Evolutionary conservation across 2,888 invertebrate genomes (phyloP), one percentile per base, ranked within the genome.

Genomic region (Cyrtodaria siliqua): DNA sequence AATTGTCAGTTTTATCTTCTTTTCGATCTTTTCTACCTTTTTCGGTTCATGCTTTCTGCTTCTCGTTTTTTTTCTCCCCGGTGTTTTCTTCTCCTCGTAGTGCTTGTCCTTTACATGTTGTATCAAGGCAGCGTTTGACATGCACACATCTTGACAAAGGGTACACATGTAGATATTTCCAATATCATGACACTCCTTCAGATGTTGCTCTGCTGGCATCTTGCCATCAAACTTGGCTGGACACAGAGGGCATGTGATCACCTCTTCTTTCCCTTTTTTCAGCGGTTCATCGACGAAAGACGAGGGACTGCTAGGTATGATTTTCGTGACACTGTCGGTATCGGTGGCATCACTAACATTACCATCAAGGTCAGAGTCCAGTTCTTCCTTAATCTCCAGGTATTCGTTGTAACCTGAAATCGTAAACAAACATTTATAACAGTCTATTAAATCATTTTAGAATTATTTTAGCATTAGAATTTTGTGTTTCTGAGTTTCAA

Each of bases 111-210:
- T 47, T 49, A 73, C 18, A 44, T 79, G 79, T 27, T 67, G 67
- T 38, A 71, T 67, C 20, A 80, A 49, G 9, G 76, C 72, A 18
- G 55, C 64, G 38, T 84, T 82, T 9, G 84, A 82, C 24, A 67
- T 79, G 60, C 84, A 84, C 16, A 84, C 55, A 27, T 80, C 70
- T 33, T 78, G 75, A 61, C 84, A 84, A 8, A 76, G 53, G 0
- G 72, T 61, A 40, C 84, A 84, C 24, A 75, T 63, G 56, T 84
- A 84, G 24, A 82, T 64, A 62, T 84, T 84, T 6, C 84, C 84
- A 29, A 84, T 78, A 42, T 84, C 84, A 63, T 84, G 84, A 14
- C 73, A 59, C 18, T 68, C 29, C 55, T 68, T 50, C 8, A 80
- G 57, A 67, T 80, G 80, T 18, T 63, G 64, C 24, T 76, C 72